Evolutionary conservation across 2,113 vertebrate species (phyloP).

Genomic region (Gasterosteus aculeatus): DNA sequence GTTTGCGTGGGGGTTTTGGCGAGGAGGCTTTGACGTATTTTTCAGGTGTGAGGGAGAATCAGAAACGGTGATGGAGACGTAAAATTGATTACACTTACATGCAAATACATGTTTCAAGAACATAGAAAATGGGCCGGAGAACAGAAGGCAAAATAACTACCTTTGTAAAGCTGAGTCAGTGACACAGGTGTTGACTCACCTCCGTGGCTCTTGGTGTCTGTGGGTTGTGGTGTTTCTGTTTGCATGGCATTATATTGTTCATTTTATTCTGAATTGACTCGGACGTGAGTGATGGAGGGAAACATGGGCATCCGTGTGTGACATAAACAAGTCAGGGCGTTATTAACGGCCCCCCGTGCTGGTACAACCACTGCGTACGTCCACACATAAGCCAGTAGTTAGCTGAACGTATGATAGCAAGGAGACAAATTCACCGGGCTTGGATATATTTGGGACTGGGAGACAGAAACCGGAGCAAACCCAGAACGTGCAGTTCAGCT

Average conservation of each 20-base stretch:
- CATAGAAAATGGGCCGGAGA: neutral
- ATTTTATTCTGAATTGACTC: neutral
- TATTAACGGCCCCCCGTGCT: slow-evolving; percentile 24
- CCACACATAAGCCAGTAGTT: neutral
- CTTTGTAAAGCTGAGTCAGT: neutral
- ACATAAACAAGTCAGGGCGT: slow-evolving; percentile 10
- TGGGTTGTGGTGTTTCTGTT: neutral
- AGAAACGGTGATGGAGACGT: neutral
- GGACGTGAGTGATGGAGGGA: neutral
- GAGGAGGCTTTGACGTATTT: neutral
- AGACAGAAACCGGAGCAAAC: neutral
- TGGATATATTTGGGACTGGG: neutral
- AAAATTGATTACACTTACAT: neutral
- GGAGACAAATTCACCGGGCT: neutral
- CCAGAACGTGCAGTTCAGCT: neutral
- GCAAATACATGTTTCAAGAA: neutral
- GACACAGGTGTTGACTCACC: neutral
- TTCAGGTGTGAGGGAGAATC: neutral
- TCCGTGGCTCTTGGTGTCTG: neutral
- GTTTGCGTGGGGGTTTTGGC: slow-evolving; percentile 8
- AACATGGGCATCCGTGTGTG: slow-evolving; percentile 1
- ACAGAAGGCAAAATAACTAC: neutral
- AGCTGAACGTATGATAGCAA: neutral
- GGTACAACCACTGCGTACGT: neutral
- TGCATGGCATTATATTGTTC: neutral